Percentiles rank a stretch among this genome's conserved stretches.
Conservation (phyloP, 2,888 invertebrate genomes). For the Platynereis dumerilii region DNA sequence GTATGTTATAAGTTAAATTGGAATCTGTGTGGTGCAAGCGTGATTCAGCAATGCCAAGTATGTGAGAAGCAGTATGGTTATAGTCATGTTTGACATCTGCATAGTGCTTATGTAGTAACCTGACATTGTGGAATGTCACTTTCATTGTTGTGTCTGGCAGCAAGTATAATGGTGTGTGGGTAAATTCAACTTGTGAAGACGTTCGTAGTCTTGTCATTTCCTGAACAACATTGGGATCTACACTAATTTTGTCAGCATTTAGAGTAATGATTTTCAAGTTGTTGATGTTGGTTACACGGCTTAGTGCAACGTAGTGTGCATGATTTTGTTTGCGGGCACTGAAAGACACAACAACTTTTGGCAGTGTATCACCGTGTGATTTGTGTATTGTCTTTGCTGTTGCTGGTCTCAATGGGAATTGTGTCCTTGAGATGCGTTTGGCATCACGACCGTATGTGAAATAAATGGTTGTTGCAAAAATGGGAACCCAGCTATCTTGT, state of each 20-base stretch:
- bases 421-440: background rate
- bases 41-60: too few species aligned
- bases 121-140: too few species aligned
- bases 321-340: background rate
- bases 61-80: too few species aligned
- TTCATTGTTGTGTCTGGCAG: too few species aligned
- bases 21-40: too few species aligned
- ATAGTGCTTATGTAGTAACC: too few species aligned
- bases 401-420: conserved; percentile 13
- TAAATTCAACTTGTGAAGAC: too few species aligned
- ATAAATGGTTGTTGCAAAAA: background rate
- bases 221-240: background rate
- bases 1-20: too few species aligned
- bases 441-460: background rate
- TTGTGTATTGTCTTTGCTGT: conserved; percentile 12
- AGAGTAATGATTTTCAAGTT: background rate
- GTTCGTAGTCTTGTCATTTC: background rate
- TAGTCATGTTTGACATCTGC: too few species aligned
- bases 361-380: conserved; percentile 13
- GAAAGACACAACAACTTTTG: background rate
- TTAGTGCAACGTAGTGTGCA: conserved; percentile 6
- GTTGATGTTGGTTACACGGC: background rate
- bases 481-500: background rate
- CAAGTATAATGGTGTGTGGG: too few species aligned
- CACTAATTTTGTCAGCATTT: background rate